Conservation (phyloP, 2,888 invertebrate genomes). For the Gnatocerus cornutus region DNA sequence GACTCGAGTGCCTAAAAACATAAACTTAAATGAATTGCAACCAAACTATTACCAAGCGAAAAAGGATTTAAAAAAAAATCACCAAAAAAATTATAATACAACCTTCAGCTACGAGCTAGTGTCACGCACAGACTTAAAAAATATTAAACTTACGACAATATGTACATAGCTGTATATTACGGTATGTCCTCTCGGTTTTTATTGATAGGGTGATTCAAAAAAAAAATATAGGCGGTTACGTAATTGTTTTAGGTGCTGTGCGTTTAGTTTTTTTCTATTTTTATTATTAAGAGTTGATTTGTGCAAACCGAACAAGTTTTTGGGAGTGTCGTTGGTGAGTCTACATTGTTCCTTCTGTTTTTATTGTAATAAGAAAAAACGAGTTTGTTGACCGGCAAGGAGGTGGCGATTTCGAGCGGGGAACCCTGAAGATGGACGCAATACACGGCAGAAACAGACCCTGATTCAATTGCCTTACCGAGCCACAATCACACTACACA, state of each 20-base stretch:
- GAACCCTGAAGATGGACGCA: constrained; percentile 5
- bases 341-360: constrained; percentile 45
- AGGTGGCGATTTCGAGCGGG: constrained; percentile 23
- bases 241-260: constrained; percentile 61
- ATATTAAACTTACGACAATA: constrained; percentile 70
- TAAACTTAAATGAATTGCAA: constrained; percentile 29
- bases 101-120: constrained; percentile 52
- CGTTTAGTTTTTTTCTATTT: constrained; percentile 51
- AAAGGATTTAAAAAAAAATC: constrained; percentile 25
- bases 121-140: constrained; percentile 66
- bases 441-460: constrained; percentile 32
- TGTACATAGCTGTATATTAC: constrained; percentile 70
- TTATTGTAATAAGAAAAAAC: constrained; percentile 40
- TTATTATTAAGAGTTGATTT: constrained; percentile 28
- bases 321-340: constrained; percentile 52
- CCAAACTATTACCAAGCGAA: constrained; percentile 42
- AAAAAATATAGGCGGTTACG: constrained; percentile 50
- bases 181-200: constrained; percentile 53
- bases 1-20: constrained; percentile 64
- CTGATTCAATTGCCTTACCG: constrained; percentile 16
- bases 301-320: constrained; percentile 40
- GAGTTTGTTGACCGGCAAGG: constrained; percentile 43
- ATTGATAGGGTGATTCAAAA: constrained; percentile 50
- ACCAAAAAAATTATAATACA: constrained; percentile 39
- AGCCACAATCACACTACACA: constrained; percentile 2